Evolutionary conservation across 2,113 vertebrate genomes (phyloP).

Genomic region (Callaeas wilsoni): DNA sequence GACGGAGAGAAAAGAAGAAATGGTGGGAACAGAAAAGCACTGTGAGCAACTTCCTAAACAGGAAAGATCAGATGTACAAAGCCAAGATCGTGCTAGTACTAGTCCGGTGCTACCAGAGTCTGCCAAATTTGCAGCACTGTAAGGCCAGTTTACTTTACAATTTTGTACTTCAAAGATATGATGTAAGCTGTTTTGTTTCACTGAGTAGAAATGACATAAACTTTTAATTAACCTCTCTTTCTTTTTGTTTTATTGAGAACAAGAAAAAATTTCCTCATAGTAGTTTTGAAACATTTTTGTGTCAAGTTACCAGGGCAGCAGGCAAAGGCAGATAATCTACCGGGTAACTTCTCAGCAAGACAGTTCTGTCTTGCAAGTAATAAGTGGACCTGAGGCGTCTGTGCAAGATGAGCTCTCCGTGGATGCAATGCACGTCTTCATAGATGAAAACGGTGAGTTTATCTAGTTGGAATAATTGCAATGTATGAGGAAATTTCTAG

Average conservation of each 20-base stretch:
- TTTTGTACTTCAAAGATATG: conserved; percentile 48
- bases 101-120: conserved; percentile 62
- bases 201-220: conserved; percentile 45
- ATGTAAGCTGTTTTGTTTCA: conserved; percentile 48
- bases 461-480: neutral
- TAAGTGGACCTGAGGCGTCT: conserved; percentile 91
- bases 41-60: conserved; percentile 51
- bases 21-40: conserved; percentile 58
- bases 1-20: conserved; percentile 69
- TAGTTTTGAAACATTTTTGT: conserved; percentile 60
- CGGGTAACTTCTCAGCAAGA: conserved; percentile 93
- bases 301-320: conserved; percentile 88
- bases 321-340: conserved; percentile 92
- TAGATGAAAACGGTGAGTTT: conserved; percentile 74
- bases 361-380: conserved; percentile 94
- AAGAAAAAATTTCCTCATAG: conserved; percentile 34
- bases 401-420: conserved; percentile 75
- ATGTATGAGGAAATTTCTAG: neutral
- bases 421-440: conserved; percentile 78
- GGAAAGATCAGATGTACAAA: conserved; percentile 65
- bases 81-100: conserved; percentile 58
- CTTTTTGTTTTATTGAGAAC: conserved; percentile 63
- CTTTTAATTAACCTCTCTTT: conserved; percentile 61
- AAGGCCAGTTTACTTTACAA: conserved; percentile 59
- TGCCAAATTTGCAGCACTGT: conserved; percentile 70